Percentiles rank a stretch among this genome's conserved stretches.
phyloP scores from a whole-genome alignment of 92 coral and sea anemone species.

The Palythoa grandiflora region DNA sequence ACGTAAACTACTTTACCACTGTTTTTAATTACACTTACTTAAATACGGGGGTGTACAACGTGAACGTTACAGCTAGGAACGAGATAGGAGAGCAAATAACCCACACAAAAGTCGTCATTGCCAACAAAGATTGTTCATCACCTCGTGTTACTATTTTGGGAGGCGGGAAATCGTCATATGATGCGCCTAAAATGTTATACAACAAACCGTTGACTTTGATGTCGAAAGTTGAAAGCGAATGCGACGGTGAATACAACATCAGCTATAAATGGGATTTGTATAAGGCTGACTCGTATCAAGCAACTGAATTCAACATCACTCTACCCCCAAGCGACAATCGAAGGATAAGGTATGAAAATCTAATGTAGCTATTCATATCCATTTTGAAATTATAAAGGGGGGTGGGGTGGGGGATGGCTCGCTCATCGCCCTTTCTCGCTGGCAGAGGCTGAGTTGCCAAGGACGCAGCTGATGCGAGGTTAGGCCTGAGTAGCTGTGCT shows the following conservation, averaged over 20 bases:
- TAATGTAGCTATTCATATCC: background rate
- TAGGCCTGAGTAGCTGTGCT: too few relatives aligned
- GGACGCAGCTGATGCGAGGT: too few relatives aligned
- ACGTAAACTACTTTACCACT: slow-evolving; percentile 61
- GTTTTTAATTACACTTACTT: slow-evolving; percentile 62
- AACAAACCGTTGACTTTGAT: slow-evolving; percentile 71
- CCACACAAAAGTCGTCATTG: slow-evolving; percentile 63
- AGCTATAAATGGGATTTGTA: slow-evolving; percentile 77
- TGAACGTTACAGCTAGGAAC: slow-evolving; percentile 74
- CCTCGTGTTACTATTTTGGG: slow-evolving; percentile 74
- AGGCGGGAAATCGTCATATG: slow-evolving; percentile 59
- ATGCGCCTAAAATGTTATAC: slow-evolving; percentile 59
- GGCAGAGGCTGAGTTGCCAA: background rate
- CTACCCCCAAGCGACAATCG: slow-evolving; percentile 81
- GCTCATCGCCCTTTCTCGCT: too few relatives aligned
- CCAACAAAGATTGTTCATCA: slow-evolving; percentile 63
- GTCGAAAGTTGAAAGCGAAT: slow-evolving; percentile 60
- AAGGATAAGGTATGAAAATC: slow-evolving; percentile 55
- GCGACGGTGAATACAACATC: slow-evolving; percentile 49
- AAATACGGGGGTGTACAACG: slow-evolving; percentile 53
- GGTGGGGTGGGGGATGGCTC: background rate
- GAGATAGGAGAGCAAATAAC: slow-evolving; percentile 60
- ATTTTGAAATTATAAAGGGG: background rate
- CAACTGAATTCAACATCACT: slow-evolving; percentile 40
- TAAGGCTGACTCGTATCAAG: slow-evolving; percentile 62